Percentiles rank a stretch among this genome's conserved stretches.
Conservation (phyloP, 2,888 invertebrate species). For the Eupithecia subfuscata region DNA sequence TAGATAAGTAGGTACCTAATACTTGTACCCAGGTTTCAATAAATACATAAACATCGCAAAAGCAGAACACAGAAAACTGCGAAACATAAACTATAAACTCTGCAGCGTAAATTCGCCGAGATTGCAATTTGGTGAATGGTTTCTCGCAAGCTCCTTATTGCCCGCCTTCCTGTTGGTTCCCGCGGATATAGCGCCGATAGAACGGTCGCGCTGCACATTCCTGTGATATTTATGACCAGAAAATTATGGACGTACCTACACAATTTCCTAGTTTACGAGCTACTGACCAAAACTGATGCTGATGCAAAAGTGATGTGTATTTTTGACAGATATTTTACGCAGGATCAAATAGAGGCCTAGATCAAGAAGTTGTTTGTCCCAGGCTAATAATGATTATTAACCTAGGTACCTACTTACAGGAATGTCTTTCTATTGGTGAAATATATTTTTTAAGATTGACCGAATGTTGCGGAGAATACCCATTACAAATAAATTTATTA, state of each 20-base stretch:
- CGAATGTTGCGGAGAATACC: neutral
- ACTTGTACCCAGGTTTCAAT: neutral
- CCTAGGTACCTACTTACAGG: neutral
- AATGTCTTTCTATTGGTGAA: neutral
- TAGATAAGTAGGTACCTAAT: too few species aligned
- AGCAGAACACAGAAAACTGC: constrained; percentile 37
- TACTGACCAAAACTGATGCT: neutral
- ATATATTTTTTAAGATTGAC: neutral
- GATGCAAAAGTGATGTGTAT: neutral
- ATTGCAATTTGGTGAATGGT: constrained; percentile 38
- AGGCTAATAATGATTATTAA: neutral
- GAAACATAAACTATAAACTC: constrained; percentile 37
- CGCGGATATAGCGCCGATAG: constrained; percentile 12
- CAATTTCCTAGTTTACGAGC: neutral
- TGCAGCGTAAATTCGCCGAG: constrained; percentile 36
- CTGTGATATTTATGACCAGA: neutral
- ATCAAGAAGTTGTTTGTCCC: neutral
- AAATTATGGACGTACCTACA: neutral
- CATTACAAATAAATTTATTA: neutral
- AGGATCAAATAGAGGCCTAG: neutral
- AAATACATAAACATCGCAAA: constrained; percentile 12
- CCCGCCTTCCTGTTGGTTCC: constrained; percentile 19
- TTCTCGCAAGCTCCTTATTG: constrained; percentile 27
- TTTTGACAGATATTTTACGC: neutral
- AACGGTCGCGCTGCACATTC: constrained; percentile 2